Evolutionary conservation across 2,113 vertebrate genomes (phyloP).

Genomic region (Talpa occidentalis): DNA sequence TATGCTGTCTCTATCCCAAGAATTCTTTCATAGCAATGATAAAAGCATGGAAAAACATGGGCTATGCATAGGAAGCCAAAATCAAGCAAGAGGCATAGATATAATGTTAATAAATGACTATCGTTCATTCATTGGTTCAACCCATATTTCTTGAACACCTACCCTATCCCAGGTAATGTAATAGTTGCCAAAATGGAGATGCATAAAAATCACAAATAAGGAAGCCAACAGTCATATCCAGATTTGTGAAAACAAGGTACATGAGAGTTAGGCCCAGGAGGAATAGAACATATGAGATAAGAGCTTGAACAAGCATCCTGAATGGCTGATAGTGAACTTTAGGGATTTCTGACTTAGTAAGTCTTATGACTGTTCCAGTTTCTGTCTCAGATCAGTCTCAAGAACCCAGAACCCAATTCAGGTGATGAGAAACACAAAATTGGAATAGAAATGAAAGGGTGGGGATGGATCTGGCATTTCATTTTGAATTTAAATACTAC

Average conservation of each 20-base stretch:
- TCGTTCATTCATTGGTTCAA: background rate
- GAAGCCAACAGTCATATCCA: background rate
- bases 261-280: background rate
- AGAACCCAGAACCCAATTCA: background rate
- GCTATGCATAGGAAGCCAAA: background rate
- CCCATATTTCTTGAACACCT: background rate
- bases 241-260: background rate
- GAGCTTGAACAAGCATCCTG: background rate
- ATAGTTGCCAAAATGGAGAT: background rate
- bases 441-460: background rate
- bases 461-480: background rate
- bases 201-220: background rate
- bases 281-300: background rate
- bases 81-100: background rate
- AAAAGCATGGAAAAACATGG: background rate
- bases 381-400: background rate
- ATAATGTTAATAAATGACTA: background rate
- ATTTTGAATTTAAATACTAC: slow-evolving; percentile 24
- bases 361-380: background rate
- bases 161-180: background rate
- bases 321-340: background rate
- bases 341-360: background rate
- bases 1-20: background rate
- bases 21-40: background rate
- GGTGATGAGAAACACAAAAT: background rate